Evolutionary conservation across 1,140 invertebrate species (phyloP).

Genomic region (Formica exsecta): DNA sequence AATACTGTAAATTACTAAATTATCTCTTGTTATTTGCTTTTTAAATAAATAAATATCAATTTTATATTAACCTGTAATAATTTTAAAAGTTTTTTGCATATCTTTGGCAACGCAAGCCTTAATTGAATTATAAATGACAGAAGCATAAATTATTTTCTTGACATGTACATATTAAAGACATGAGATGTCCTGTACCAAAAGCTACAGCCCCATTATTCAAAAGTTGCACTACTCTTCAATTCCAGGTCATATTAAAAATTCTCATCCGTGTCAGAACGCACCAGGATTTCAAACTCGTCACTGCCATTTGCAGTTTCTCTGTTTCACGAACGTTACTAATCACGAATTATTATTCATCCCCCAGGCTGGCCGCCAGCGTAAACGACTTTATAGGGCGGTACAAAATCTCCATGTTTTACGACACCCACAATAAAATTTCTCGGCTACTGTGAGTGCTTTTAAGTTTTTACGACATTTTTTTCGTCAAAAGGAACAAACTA

Average conservation of each 20-base stretch:
- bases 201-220: not conserved
- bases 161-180: constrained; percentile 1
- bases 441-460: constrained; percentile 4
- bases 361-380: constrained; percentile 43
- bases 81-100: not conserved
- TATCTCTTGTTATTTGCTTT: not conserved
- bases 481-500: not conserved
- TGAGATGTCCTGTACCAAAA: not conserved
- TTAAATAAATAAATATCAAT: not conserved
- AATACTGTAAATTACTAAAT: not conserved
- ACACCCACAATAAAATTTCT: constrained; percentile 40
- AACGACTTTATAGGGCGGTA: constrained; percentile 61
- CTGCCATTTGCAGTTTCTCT: constrained; percentile 50
- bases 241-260: constrained; percentile 50
- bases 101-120: not conserved
- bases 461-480: constrained; percentile 23
- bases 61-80: not conserved
- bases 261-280: constrained; percentile 35
- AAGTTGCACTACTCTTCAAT: constrained; percentile 27
- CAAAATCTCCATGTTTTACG: constrained; percentile 61
- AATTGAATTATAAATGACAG: constrained; percentile 13
- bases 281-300: constrained; percentile 44
- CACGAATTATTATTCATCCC: constrained; percentile 69
- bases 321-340: constrained; percentile 48
- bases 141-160: not conserved